These are phyloP conservation scores for Trissolcus japonicus DNA, from an alignment of 2,888 invertebrate genomes.

Conservation along the genomic window DNA sequence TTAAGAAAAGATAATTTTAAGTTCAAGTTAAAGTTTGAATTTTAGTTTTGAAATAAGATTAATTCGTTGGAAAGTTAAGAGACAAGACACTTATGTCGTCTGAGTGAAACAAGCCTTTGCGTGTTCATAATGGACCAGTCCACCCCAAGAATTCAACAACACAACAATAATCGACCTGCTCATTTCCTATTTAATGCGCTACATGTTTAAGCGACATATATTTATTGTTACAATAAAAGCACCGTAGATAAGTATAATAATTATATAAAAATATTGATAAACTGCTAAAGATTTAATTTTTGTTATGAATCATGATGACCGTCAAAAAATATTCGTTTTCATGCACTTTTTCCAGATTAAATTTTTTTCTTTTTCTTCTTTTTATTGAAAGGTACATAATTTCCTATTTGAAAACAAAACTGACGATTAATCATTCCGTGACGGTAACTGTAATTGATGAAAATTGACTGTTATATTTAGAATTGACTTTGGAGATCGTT, in stretches of 20 bases:
- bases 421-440: slow-evolving; percentile 1
- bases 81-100: background rate
- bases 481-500: slow-evolving; percentile 6
- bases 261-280: background rate
- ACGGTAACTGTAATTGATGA: background rate
- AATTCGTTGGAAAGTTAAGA: background rate
- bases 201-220: slow-evolving; percentile 21
- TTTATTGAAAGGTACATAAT: no score
- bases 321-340: no score
- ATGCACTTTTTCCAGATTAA: no score
- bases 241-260: background rate
- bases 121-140: slow-evolving; percentile 34
- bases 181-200: slow-evolving; percentile 36
- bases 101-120: slow-evolving; percentile 5
- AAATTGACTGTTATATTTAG: slow-evolving; percentile 15
- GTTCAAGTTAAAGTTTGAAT: no score
- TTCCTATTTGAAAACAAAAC: background rate
- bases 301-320: no score
- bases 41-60: no score
- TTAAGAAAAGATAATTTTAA: no score
- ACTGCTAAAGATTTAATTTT: no score
- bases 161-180: slow-evolving; percentile 24
- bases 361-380: no score
- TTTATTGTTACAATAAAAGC: slow-evolving; percentile 15
- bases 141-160: slow-evolving; percentile 10